phyloP scores from a whole-genome alignment of 2,113 vertebrate species.

The Gobio gobio region DNA sequence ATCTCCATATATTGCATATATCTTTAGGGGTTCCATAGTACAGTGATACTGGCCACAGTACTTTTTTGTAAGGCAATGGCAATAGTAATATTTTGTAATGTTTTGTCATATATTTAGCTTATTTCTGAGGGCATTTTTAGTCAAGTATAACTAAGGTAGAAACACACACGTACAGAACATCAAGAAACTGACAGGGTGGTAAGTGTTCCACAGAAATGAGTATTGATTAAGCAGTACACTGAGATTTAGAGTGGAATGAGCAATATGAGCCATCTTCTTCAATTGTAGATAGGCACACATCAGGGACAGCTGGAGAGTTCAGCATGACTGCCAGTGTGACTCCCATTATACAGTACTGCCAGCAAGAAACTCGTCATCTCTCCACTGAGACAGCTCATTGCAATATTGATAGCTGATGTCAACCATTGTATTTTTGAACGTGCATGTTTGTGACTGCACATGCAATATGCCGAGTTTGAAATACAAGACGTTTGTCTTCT shows the following conservation, averaged over 20 bases:
- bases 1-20: too few relatives aligned
- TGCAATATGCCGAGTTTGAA: slow-evolving; percentile 29
- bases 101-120: not conserved
- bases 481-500: slow-evolving; percentile 48
- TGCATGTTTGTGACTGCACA: slow-evolving; percentile 14
- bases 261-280: slow-evolving; percentile 15
- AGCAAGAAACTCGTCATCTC: slow-evolving; percentile 34
- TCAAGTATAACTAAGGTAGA: slow-evolving; percentile 17
- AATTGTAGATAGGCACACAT: slow-evolving; percentile 1
- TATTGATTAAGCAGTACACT: slow-evolving; percentile 27
- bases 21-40: too few relatives aligned
- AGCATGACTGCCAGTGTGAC: slow-evolving; percentile 46
- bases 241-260: slow-evolving; percentile 20
- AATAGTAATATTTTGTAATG: not conserved
- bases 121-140: not conserved
- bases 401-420: slow-evolving; percentile 49
- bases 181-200: not conserved
- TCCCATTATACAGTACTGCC: slow-evolving; percentile 47
- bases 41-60: not conserved
- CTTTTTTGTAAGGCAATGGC: not conserved
- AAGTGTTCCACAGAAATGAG: slow-evolving; percentile 16
- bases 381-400: slow-evolving; percentile 35
- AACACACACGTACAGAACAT: not conserved
- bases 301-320: slow-evolving; percentile 42
- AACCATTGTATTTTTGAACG: slow-evolving; percentile 24